Conservation (phyloP, 2,797 vertebrate genomes). For the Mus caroli region DNA sequence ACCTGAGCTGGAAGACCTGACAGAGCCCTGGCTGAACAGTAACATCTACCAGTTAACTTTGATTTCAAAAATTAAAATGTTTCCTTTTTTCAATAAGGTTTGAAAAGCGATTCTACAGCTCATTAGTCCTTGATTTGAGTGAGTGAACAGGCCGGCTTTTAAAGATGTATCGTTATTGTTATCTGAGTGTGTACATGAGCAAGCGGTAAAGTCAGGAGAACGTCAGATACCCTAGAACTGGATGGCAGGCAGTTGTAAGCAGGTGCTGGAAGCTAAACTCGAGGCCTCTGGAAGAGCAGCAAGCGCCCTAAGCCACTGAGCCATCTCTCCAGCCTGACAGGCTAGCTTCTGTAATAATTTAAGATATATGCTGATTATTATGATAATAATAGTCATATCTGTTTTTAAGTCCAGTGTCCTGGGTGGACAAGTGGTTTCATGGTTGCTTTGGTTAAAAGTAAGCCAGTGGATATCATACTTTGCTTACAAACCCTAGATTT, state of each 20-base stretch:
- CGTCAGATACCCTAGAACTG: not conserved
- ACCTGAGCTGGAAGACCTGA: not conserved
- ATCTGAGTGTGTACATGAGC: not conserved
- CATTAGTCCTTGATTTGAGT: not conserved
- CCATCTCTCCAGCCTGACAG: not conserved
- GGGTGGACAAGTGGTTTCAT: not conserved
- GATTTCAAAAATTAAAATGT: not conserved
- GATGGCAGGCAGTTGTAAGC: not conserved
- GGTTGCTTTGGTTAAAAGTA: not conserved
- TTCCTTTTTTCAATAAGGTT: not conserved
- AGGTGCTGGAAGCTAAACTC: not conserved
- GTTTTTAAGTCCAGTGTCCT: not conserved
- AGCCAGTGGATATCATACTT: not conserved
- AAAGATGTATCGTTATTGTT: not conserved
- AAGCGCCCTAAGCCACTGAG: not conserved
- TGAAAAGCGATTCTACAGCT: not conserved
- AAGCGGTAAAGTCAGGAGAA: not conserved
- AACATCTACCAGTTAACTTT: not conserved
- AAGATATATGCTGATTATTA: not conserved
- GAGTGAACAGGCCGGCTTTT: not conserved
- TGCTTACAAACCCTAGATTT: conserved; percentile 8
- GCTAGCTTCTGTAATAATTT: not conserved
- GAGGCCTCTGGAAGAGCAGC: not conserved
- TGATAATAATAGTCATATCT: not conserved
- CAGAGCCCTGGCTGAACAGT: not conserved